Percentiles rank a stretch among this genome's conserved stretches.
Evolutionary conservation across 2,888 invertebrate species (phyloP).

Genomic region (Sinopyrophorus schimmeli): DNA sequence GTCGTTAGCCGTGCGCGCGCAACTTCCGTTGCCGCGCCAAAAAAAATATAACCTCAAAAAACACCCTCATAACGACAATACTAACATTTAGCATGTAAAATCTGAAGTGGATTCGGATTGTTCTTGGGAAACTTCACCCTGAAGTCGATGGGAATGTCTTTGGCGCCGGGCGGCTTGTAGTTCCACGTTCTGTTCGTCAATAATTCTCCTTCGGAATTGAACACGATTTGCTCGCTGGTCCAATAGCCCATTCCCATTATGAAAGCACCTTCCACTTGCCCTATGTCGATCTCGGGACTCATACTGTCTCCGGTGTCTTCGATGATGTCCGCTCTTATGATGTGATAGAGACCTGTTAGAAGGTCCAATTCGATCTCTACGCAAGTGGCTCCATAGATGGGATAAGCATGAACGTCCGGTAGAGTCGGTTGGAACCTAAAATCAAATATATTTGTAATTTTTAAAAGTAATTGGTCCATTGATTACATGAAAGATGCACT

Average conservation of each 20-base stretch:
- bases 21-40: too few species aligned
- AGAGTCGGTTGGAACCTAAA: slow-evolving; percentile 7
- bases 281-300: slow-evolving; percentile 72
- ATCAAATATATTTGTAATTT: background rate
- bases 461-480: background rate
- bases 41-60: too few species aligned
- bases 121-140: slow-evolving; percentile 70
- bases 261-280: slow-evolving; percentile 79
- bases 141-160: slow-evolving; percentile 78
- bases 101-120: slow-evolving; percentile 64
- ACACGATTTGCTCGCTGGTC: slow-evolving; percentile 72
- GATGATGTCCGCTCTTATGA: slow-evolving; percentile 69
- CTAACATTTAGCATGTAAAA: too few species aligned
- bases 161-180: slow-evolving; percentile 76
- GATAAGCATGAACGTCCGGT: slow-evolving; percentile 55
- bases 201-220: slow-evolving; percentile 65
- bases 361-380: slow-evolving; percentile 78
- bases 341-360: slow-evolving; percentile 73
- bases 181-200: slow-evolving; percentile 81
- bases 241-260: slow-evolving; percentile 66
- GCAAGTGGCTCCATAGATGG: slow-evolving; percentile 66
- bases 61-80: too few species aligned
- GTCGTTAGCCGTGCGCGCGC: too few species aligned
- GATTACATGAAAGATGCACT: slow-evolving; percentile 62
- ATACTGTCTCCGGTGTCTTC: slow-evolving; percentile 77